Base-by-base conservation (phyloP, 2,888 invertebrate species). In the Meghimatium bilineatum region DNA sequence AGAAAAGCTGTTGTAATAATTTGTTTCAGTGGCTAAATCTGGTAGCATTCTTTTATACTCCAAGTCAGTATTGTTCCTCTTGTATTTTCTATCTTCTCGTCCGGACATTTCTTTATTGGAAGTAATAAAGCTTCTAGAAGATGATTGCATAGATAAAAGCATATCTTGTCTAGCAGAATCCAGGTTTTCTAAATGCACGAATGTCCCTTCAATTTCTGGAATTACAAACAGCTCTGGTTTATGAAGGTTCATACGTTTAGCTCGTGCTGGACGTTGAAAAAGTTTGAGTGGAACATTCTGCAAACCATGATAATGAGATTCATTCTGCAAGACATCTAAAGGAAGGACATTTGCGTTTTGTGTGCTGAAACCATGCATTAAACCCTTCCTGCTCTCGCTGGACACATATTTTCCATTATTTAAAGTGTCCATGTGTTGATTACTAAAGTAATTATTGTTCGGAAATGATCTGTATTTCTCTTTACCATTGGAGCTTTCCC, bases 161-260 rank as follows among this genome's bases (percentile, higher is more conserved):
- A 74, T 52, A 3, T 20, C 23, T 17, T 34, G 29, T 52, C 74
- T 74, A 32, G 49, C 52, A 20, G 20, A 32, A 6, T 74, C 20
- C 32, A 32, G 8, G 44, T 17, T 52, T 29, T 52, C 74, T 5
- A 49, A 52, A 32, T 29, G 17, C 12, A 20, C 12, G 8, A 49
- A 74, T 20, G 17, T 74, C 29, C 32, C 52, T 3, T 49, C 74
- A 52, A 32, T 20, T 52, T 74, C 74, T 52, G 74, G 74, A 52
- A 74, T 74, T 29, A 52, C 74, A 12, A 20, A 1, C n/a, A 74
- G 32, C 5, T 74, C 74, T 23, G 74, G 74, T 32, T 49, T 32
- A 44, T 52, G 74, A 23, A 74, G 52, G 29, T 74, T 29, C 74
- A 74, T 52, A 14, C 74, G 74, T 49, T 74, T 52, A 52, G 52